Conservation (phyloP, 2,888 invertebrate genomes). For the Meliscaeva auricollis region DNA sequence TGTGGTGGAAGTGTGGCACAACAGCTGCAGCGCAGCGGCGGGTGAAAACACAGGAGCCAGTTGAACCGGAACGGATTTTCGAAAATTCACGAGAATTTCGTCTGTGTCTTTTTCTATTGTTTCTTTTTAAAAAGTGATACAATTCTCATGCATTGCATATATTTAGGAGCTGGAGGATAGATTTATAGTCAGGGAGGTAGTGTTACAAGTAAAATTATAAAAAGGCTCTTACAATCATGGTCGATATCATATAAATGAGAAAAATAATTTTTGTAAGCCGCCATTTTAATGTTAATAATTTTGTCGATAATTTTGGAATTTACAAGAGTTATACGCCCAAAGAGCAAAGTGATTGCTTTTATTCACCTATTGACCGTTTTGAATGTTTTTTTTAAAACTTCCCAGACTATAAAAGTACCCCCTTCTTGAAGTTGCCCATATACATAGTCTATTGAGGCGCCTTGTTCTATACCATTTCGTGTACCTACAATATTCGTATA, state of each 20-base stretch:
- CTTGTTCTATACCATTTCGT: neutral
- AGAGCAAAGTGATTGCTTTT: too few relatives aligned
- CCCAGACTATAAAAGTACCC: neutral
- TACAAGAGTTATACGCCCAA: neutral
- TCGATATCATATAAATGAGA: too few relatives aligned
- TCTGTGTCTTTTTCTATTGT: constrained; percentile 45
- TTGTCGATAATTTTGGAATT: neutral
- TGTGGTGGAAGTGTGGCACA: neutral
- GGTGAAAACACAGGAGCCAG: neutral
- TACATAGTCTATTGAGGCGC: constrained; percentile 25
- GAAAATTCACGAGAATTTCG: constrained; percentile 38
- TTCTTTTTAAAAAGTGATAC: constrained; percentile 39
- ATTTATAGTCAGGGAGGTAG: neutral
- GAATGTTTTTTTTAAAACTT: neutral
- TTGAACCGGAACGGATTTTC: constrained; percentile 29
- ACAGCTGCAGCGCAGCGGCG: neutral
- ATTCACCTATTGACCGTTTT: too few relatives aligned
- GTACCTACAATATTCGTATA: neutral
- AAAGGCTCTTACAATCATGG: too few relatives aligned
- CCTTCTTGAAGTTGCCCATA: neutral
- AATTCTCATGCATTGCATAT: constrained; percentile 45
- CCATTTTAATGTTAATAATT: neutral
- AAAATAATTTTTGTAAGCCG: too few relatives aligned
- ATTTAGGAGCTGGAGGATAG: neutral
- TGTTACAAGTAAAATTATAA: too few relatives aligned